A percentile compares a stretch with the other conserved stretches of the same genome.
Evolutionary conservation across 2,797 vertebrate genomes (phyloP).

Genomic region (Hoplostethus atlanticus): DNA sequence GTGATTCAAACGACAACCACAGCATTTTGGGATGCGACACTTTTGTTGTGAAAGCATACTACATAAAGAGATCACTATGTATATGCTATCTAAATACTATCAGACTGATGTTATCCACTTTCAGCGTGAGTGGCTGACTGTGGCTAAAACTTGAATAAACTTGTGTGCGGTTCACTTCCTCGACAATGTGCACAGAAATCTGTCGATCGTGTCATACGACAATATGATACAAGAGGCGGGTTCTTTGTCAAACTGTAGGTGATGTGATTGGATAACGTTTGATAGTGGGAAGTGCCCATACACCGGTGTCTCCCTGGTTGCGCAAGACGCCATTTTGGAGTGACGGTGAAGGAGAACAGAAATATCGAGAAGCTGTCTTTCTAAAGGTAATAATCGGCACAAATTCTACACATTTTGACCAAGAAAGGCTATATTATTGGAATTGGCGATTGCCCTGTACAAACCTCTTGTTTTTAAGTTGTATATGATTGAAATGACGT

Average conservation of each 20-base stretch:
- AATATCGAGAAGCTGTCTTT: slow-evolving; percentile 81
- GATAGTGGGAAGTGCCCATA: slow-evolving; percentile 70
- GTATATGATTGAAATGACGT: slow-evolving; percentile 47
- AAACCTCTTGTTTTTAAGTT: neutral
- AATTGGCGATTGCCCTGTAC: accelerated
- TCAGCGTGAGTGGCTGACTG: neutral
- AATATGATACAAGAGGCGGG: slow-evolving; percentile 13
- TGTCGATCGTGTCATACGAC: slow-evolving; percentile 55
- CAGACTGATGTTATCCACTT: neutral
- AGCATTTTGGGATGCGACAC: neutral
- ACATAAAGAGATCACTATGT: no score
- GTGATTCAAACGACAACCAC: neutral
- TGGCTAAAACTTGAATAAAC: slow-evolving; percentile 65
- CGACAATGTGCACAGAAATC: slow-evolving; percentile 61
- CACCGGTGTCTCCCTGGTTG: slow-evolving; percentile 82
- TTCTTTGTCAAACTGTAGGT: neutral
- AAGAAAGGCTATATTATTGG: neutral
- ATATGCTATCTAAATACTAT: no score
- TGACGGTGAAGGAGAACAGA: slow-evolving; percentile 81
- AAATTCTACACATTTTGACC: neutral
- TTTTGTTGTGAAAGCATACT: no score
- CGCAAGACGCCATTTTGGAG: slow-evolving; percentile 89
- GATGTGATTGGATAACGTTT: slow-evolving; percentile 68
- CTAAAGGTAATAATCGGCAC: slow-evolving; percentile 72
- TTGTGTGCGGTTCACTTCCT: slow-evolving; percentile 70